Conservation (phyloP, 2,113 vertebrate genomes). For the Dipodomys merriami region DNA sequence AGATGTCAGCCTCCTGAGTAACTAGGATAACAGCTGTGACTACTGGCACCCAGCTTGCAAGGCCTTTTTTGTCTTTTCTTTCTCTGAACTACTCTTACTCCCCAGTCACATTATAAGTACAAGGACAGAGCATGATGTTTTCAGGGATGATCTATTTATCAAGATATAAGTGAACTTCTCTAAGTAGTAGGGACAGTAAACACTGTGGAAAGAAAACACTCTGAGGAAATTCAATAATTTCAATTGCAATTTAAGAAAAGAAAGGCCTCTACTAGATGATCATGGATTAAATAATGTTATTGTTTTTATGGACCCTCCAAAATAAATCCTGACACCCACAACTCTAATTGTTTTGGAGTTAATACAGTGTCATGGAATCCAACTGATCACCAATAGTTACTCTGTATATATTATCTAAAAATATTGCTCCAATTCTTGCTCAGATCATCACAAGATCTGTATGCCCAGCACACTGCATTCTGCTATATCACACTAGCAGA, state of each 20-base stretch:
- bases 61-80: not conserved
- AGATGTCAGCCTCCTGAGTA: no score
- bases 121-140: not conserved
- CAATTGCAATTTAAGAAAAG: not conserved
- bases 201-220: not conserved
- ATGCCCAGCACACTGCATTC: not conserved
- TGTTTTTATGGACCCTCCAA: not conserved
- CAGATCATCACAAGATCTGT: not conserved
- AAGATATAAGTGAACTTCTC: conserved; percentile 35
- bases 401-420: not conserved
- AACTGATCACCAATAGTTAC: conserved; percentile 18
- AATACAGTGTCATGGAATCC: not conserved
- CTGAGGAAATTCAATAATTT: not conserved
- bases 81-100: not conserved
- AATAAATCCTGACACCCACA: not conserved
- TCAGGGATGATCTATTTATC: not conserved
- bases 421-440: not conserved
- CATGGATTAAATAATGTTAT: not conserved
- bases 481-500: not conserved
- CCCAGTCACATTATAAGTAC: not conserved
- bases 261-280: not conserved
- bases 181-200: not conserved
- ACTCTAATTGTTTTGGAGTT: not conserved
- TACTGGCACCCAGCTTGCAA: no score
- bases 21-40: no score